These are phyloP conservation scores for Cottoperca gobio DNA, from an alignment of 2,797 vertebrate species.

Conservation along the genomic window DNA sequence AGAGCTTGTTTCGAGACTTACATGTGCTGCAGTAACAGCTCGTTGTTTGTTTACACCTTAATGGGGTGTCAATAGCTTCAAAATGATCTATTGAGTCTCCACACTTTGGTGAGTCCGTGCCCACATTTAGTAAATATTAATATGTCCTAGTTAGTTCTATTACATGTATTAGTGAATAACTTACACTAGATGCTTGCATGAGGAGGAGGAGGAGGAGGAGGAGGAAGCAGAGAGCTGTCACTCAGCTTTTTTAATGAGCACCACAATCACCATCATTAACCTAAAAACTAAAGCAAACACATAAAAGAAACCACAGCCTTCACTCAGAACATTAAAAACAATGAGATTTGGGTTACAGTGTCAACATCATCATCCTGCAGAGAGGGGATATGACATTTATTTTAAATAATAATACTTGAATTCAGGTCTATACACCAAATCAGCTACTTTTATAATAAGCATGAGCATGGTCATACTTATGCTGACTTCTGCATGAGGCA, in stretches of 20 bases:
- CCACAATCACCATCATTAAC: not conserved
- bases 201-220: not conserved
- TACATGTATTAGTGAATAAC: not conserved
- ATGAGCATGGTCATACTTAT: not conserved
- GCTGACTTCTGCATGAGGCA: slow-evolving; percentile 27
- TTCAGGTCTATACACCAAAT: not conserved
- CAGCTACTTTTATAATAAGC: not conserved
- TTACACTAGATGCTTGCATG: not conserved
- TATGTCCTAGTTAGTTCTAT: not conserved
- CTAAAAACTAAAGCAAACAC: not conserved
- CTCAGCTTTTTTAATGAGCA: not conserved
- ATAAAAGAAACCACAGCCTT: not conserved
- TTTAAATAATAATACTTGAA: too few species aligned
- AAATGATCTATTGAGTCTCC: not conserved
- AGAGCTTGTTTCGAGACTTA: not conserved
- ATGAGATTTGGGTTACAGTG: not conserved
- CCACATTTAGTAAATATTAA: too few species aligned
- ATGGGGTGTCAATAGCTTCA: slow-evolving; percentile 5
- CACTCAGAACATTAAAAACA: not conserved
- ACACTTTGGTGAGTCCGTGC: not conserved
- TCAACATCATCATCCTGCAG: not conserved
- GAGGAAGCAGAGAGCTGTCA: slow-evolving; percentile 1
- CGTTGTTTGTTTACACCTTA: slow-evolving; percentile 16
- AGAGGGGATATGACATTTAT: not conserved
- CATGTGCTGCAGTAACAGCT: not conserved